A percentile compares a stretch with the other conserved stretches of the same genome.
These are phyloP conservation scores for Heliconius aoede DNA, from an alignment of 2,888 invertebrate species.

Conservation along the genomic window DNA sequence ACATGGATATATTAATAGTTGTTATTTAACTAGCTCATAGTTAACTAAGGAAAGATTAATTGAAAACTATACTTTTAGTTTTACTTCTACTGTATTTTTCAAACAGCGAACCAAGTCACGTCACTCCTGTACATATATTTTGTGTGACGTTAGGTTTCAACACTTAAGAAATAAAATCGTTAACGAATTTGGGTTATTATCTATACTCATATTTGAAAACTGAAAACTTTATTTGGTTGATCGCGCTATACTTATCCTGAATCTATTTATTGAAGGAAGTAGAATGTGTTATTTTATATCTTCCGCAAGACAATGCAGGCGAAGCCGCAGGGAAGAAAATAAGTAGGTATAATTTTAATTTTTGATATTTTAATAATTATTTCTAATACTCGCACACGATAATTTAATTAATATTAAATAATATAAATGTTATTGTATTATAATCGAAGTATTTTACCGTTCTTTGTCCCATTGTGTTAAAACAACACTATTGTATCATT, in stretches of 20 bases:
- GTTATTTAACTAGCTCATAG: too few relatives aligned
- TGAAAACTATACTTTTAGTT: not conserved
- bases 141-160: too few relatives aligned
- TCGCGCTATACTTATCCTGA: too few relatives aligned
- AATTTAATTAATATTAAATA: not conserved
- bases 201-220: too few relatives aligned
- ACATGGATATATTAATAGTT: not conserved
- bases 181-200: too few relatives aligned
- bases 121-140: not conserved
- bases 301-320: too few relatives aligned
- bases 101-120: not conserved
- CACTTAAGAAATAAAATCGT: too few relatives aligned
- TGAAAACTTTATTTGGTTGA: too few relatives aligned
- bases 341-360: not conserved
- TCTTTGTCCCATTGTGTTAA: constrained; percentile 10
- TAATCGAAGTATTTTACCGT: constrained; percentile 8
- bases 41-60: not conserved
- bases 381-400: not conserved
- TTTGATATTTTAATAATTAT: not conserved
- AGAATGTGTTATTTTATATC: too few relatives aligned
- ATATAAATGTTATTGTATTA: not conserved
- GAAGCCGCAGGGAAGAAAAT: too few relatives aligned
- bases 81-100: not conserved
- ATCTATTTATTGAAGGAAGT: too few relatives aligned
- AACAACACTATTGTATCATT: not conserved